phyloP scores from a whole-genome alignment of 2,797 vertebrate species.

The Urosaurus nigricauda region DNA sequence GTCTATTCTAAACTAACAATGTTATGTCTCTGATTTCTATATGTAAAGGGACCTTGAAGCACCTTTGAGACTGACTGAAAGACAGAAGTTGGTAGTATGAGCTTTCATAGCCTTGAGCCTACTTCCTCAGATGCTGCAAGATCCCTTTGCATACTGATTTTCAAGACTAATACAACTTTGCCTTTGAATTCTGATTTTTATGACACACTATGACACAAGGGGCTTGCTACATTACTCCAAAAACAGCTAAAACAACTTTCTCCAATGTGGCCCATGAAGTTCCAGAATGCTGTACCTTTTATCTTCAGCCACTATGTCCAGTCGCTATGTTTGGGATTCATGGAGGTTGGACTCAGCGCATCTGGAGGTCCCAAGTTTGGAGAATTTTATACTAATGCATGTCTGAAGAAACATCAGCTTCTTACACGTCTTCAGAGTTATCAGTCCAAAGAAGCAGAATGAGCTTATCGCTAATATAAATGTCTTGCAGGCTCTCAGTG shows the following conservation, averaged over 20 bases:
- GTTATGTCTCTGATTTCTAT: no score
- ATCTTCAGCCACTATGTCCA: neutral
- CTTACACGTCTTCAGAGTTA: neutral
- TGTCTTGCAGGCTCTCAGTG: slow-evolving; percentile 19
- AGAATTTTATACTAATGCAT: neutral
- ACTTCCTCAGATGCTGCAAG: no score
- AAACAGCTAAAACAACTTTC: neutral
- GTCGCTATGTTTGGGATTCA: neutral
- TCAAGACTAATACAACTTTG: no score
- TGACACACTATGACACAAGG: no score
- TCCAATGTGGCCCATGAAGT: neutral
- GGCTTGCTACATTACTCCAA: neutral
- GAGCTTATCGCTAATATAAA: neutral
- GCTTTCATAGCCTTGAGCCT: no score
- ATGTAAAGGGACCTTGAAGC: no score
- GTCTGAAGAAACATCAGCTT: neutral
- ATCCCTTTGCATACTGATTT: no score
- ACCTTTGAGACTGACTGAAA: no score
- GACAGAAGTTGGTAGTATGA: no score
- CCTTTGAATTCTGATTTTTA: no score
- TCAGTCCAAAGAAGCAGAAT: neutral
- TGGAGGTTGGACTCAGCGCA: neutral
- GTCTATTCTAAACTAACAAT: no score
- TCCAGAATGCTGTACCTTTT: neutral
- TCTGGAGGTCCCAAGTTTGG: neutral